A percentile compares a stretch with the other conserved stretches of the same genome.
Conservation (phyloP, 35 echinoderm and acorn worm genomes). For the Lytechinus variegatus region DNA sequence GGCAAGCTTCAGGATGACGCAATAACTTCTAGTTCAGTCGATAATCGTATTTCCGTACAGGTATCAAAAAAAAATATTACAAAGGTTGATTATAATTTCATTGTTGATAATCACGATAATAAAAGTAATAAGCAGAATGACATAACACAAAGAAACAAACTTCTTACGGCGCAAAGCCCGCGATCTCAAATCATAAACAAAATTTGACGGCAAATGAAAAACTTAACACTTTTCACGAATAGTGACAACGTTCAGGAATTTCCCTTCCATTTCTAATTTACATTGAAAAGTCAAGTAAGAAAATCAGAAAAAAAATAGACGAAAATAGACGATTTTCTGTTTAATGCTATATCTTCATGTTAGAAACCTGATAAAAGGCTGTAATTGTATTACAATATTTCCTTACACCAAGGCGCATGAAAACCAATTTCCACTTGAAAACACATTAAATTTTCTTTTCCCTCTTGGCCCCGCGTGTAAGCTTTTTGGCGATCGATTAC, state of each 20-base stretch:
- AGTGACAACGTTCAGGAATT: not conserved
- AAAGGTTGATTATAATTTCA: no score
- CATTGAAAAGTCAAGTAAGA: not conserved
- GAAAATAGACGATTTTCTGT: not conserved
- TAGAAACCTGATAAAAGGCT: not conserved
- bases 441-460: slow-evolving; percentile 5
- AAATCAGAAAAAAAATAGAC: no score
- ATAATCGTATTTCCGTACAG: no score
- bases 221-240: not conserved
- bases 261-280: not conserved
- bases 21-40: no score
- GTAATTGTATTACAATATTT: not conserved
- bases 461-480: not conserved
- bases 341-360: not conserved
- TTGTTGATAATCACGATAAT: no score
- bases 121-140: no score
- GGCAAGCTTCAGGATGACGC: no score
- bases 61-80: no score
- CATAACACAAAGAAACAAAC: not conserved
- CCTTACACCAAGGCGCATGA: not conserved
- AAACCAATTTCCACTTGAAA: not conserved
- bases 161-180: not conserved
- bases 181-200: no score
- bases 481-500: not conserved
- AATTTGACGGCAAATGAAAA: no score